Percentiles rank a stretch among this genome's conserved stretches.
These are phyloP conservation scores for Silurus glanis DNA, from an alignment of 2,113 vertebrate species.

Conservation along the genomic window DNA sequence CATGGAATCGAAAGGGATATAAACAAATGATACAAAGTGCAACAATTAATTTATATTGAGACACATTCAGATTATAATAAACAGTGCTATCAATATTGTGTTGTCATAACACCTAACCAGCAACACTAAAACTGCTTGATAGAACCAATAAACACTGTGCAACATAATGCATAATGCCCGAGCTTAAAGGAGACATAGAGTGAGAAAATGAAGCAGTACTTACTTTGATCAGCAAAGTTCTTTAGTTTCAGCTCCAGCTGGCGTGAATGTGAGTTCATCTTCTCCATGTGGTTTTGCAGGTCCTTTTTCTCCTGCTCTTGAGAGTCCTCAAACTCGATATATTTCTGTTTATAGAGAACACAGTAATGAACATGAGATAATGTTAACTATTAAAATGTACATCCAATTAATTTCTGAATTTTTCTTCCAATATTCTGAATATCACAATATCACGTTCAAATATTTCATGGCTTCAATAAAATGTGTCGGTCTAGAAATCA, in stretches of 20 bases:
- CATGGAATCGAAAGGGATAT: background rate
- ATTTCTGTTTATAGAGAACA: conserved; percentile 77
- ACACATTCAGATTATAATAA: background rate
- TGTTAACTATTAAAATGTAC: background rate
- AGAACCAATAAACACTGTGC: background rate
- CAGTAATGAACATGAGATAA: conserved; percentile 4
- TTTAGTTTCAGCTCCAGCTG: conserved; percentile 94
- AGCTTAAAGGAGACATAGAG: background rate
- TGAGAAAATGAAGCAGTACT: conserved; percentile 53
- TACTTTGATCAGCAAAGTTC: conserved; percentile 94
- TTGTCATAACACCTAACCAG: background rate
- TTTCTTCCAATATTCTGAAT: background rate
- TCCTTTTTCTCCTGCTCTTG: conserved; percentile 98
- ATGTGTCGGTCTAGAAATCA: background rate
- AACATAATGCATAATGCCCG: background rate
- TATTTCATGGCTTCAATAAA: background rate
- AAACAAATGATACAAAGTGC: background rate
- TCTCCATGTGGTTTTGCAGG: conserved; percentile 86
- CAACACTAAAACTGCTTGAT: background rate
- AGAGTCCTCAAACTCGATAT: conserved; percentile 97
- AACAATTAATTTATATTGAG: background rate
- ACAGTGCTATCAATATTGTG: background rate
- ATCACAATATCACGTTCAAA: background rate
- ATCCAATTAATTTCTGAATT: background rate
- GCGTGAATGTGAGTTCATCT: conserved; percentile 87